Conservation (phyloP, 2,113 vertebrate genomes). For the Strix aluco region DNA sequence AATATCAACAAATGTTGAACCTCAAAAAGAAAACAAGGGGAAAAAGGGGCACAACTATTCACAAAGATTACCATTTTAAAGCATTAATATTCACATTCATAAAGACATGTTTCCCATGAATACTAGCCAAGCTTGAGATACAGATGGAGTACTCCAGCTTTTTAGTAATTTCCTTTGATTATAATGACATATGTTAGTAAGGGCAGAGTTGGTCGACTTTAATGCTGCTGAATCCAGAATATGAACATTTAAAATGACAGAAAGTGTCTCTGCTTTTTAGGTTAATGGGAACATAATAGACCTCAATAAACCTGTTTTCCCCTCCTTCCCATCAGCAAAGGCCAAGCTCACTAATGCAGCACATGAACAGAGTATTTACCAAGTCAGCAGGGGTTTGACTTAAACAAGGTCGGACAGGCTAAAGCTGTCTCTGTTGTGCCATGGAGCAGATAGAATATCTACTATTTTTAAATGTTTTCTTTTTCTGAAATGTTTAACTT, state of each 20-base stretch:
- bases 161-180: conserved; percentile 46
- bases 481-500: not conserved
- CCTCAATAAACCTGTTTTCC: conserved; percentile 33
- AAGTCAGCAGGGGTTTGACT: conserved; percentile 5
- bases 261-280: conserved; percentile 33
- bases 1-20: conserved; percentile 27
- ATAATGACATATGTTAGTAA: conserved; percentile 20
- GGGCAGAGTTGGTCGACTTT: conserved; percentile 25
- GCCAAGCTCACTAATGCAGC: conserved; percentile 10
- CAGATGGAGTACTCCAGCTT: not conserved
- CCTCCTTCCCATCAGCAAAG: conserved; percentile 16
- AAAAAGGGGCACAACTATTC: conserved; percentile 2
- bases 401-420: not conserved
- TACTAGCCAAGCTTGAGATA: not conserved
- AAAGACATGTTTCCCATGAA: conserved; percentile 6
- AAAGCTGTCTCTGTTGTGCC: not conserved
- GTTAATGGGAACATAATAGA: conserved; percentile 48
- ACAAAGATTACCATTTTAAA: conserved; percentile 25
- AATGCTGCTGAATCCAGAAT: conserved; percentile 17
- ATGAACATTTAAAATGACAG: conserved; percentile 47
- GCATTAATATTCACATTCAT: conserved; percentile 54
- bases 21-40: not conserved
- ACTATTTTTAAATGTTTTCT: not conserved
- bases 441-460: not conserved
- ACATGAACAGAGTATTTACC: not conserved